Conservation (phyloP, 2,888 invertebrate species). For the Pyrochroa serraticornis region DNA sequence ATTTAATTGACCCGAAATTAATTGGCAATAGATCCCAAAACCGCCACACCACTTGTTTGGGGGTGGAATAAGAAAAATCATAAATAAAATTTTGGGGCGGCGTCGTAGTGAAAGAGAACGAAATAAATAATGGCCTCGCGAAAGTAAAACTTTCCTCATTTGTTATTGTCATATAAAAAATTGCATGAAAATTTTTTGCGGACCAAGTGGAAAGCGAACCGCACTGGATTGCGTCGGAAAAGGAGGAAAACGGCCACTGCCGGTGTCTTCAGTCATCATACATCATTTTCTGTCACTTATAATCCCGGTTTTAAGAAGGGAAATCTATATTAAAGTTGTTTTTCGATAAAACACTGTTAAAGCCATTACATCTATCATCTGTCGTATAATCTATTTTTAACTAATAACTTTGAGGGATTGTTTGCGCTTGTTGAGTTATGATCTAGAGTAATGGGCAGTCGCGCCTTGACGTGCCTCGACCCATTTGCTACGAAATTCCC, state of each 20-base stretch:
- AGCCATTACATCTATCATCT: constrained; percentile 37
- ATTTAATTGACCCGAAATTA: too few relatives aligned
- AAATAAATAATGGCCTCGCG: constrained; percentile 27
- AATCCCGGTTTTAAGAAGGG: constrained; percentile 40
- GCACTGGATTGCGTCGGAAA: constrained; percentile 3
- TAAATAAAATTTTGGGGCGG: background rate
- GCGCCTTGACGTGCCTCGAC: too few relatives aligned
- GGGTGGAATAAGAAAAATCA: too few relatives aligned
- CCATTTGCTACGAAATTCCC: too few relatives aligned
- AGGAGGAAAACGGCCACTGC: constrained; percentile 7
- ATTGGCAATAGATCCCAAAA: too few relatives aligned
- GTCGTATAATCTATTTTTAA: constrained; percentile 23
- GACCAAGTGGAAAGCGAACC: constrained; percentile 8
- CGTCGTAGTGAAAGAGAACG: constrained; percentile 1
- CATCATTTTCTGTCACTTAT: constrained; percentile 49
- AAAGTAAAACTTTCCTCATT: constrained; percentile 31
- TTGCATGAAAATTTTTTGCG: constrained; percentile 26
- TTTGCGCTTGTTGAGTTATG: too few relatives aligned
- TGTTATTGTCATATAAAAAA: constrained; percentile 33
- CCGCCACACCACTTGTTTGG: too few relatives aligned
- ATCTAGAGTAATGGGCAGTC: too few relatives aligned
- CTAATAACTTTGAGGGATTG: too few relatives aligned
- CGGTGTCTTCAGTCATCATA: constrained; percentile 49
- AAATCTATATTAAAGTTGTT: constrained; percentile 43
- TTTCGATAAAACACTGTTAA: constrained; percentile 38